phyloP scores from a whole-genome alignment of 2,797 vertebrate genomes.

The Glyptemys insculpta region DNA sequence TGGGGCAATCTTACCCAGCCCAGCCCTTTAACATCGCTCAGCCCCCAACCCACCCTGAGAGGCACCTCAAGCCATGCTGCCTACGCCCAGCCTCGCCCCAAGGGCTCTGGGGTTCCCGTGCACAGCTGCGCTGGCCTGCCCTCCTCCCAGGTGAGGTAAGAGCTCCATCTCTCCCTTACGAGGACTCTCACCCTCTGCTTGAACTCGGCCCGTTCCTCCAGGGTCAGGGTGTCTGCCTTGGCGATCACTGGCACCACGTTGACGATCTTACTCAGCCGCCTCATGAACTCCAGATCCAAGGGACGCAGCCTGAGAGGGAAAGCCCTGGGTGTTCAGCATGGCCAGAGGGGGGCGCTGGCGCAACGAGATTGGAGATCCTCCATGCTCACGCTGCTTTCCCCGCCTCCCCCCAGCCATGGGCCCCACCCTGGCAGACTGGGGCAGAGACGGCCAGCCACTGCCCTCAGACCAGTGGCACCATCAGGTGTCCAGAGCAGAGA shows the following conservation, averaged over 20 bases:
- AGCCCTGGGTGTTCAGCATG: neutral
- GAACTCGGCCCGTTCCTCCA: constrained; percentile 93
- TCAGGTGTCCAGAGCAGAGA: neutral
- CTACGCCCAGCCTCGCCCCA: neutral
- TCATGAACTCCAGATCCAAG: constrained; percentile 95
- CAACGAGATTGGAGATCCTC: neutral
- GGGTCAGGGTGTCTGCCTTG: constrained; percentile 94
- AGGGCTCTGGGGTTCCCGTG: too few relatives aligned
- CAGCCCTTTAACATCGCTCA: neutral
- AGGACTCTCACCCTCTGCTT: constrained; percentile 86
- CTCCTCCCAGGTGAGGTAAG: neutral
- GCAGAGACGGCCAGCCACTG: neutral
- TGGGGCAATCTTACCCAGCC: neutral
- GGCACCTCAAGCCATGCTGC: neutral
- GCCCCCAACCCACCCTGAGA: neutral
- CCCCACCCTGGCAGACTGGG: neutral
- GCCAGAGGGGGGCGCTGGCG: neutral
- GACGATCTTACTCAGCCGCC: constrained; percentile 90
- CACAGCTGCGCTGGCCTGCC: neutral
- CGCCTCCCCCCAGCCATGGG: neutral
- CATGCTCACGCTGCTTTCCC: neutral
- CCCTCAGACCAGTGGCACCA: neutral
- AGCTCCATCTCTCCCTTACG: rapidly evolving
- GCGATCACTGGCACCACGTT: constrained; percentile 96
- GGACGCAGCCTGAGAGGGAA: constrained; percentile 88